Evolutionary conservation across 2,797 vertebrate species (phyloP).

Genomic region (Hydrolagus colliei): DNA sequence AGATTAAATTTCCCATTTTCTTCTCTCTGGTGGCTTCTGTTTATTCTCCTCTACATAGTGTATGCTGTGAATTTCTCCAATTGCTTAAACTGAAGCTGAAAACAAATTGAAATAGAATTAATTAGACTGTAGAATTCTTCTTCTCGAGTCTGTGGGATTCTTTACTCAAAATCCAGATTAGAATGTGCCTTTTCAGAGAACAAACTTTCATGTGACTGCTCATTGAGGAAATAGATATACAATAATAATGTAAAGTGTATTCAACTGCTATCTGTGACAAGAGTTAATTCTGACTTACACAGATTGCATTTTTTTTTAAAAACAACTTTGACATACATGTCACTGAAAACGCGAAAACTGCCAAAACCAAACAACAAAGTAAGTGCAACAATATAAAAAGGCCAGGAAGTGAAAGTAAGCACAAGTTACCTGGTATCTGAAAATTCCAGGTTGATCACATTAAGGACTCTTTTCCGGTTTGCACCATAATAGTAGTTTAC

Average conservation of each 20-base stretch:
- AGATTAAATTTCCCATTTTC: background rate
- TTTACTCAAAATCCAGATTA: background rate
- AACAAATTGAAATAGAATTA: background rate
- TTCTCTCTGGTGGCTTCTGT: background rate
- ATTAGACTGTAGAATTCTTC: background rate
- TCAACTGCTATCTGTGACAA: background rate
- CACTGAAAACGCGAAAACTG: background rate
- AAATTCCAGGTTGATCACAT: slow-evolving; percentile 90
- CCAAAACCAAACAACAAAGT: background rate
- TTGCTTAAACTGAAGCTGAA: background rate
- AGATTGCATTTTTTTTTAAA: background rate
- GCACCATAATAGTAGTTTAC: slow-evolving; percentile 98
- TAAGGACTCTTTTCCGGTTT: slow-evolving; percentile 90
- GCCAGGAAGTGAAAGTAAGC: no score
- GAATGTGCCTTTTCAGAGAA: background rate
- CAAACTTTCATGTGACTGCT: background rate
- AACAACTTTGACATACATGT: background rate
- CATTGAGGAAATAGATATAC: background rate
- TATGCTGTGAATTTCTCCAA: no score
- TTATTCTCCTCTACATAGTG: background rate
- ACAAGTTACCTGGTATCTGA: slow-evolving; percentile 76
- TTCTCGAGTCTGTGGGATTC: background rate
- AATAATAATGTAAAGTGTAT: background rate
- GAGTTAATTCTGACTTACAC: background rate
- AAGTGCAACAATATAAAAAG: background rate